Percentiles rank a stretch among this genome's conserved stretches.
Conservation (phyloP, 2,797 vertebrate genomes). For the Scomberomorus guttatus region DNA sequence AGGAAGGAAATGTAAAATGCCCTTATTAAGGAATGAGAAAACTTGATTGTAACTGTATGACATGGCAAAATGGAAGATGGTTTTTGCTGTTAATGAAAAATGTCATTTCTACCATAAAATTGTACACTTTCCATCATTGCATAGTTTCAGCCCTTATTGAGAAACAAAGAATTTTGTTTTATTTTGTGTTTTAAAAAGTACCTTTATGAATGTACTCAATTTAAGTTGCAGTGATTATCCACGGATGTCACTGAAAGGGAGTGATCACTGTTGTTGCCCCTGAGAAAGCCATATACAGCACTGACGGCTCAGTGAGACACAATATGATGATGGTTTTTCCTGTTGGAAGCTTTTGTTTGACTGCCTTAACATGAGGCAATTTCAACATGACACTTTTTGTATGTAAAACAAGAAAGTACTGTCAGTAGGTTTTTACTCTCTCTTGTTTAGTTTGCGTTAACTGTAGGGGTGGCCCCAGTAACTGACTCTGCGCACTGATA, state of each 20-base stretch:
- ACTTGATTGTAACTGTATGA: not conserved
- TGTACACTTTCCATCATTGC: not conserved
- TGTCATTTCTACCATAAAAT: slow-evolving; percentile 12
- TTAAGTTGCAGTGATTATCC: slow-evolving; percentile 30
- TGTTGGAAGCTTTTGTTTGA: slow-evolving; percentile 30
- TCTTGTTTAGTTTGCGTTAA: not conserved
- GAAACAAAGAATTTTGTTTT: slow-evolving; percentile 15
- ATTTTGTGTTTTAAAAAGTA: slow-evolving; percentile 6
- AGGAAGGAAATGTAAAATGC: not conserved
- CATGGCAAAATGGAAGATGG: not conserved
- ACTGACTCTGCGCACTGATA: slow-evolving; percentile 13
- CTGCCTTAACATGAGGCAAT: slow-evolving; percentile 43
- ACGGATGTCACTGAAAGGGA: slow-evolving; percentile 27
- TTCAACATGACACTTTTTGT: slow-evolving; percentile 29
- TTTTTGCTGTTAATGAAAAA: not conserved
- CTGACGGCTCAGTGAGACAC: slow-evolving; percentile 16
- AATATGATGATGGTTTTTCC: not conserved
- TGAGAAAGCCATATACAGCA: slow-evolving; percentile 56
- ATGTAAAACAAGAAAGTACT: slow-evolving; percentile 7
- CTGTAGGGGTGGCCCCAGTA: not conserved
- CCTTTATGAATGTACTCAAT: slow-evolving; percentile 55
- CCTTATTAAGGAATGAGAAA: not conserved
- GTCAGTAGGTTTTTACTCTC: not conserved
- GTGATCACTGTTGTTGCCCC: slow-evolving; percentile 9
- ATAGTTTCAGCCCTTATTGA: not conserved